A percentile compares a stretch with the other conserved stretches of the same genome.
phyloP scores from a whole-genome alignment of 2,113 vertebrate species.

The Himantopus leucocephalus region DNA sequence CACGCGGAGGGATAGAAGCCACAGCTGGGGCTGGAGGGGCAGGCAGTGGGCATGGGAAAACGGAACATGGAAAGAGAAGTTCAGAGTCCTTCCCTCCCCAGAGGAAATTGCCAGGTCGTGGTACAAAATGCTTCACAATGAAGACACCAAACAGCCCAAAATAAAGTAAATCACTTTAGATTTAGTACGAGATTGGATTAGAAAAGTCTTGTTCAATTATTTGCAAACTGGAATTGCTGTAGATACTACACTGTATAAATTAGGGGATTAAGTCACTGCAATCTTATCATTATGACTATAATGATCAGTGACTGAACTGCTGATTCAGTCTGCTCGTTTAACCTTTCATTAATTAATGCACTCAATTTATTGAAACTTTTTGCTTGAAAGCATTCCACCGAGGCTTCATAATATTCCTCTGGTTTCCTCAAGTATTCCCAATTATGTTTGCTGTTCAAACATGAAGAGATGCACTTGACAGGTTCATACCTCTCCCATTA shows the following conservation, averaged over 20 bases:
- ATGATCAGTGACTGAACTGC: not conserved
- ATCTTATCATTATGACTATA: not conserved
- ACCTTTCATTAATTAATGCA: not conserved
- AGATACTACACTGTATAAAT: not conserved
- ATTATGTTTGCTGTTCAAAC: not conserved
- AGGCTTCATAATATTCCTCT: not conserved
- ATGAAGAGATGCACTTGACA: not conserved
- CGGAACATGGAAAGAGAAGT: not conserved
- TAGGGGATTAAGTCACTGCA: not conserved
- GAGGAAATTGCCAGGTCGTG: not conserved
- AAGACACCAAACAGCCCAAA: not conserved
- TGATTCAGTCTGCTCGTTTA: not conserved
- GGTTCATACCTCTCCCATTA: not conserved
- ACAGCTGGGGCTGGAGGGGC: not conserved
- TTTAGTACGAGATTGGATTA: not conserved
- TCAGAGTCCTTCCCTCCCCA: not conserved
- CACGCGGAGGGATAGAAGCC: accelerated
- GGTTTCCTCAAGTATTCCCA: not conserved
- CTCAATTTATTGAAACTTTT: not conserved
- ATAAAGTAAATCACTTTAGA: not conserved
- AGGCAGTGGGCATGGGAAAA: not conserved
- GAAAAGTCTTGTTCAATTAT: not conserved
- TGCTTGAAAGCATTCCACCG: not conserved
- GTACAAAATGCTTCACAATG: not conserved
- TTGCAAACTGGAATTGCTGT: not conserved